phyloP scores from a whole-genome alignment of 2,113 vertebrate species.

The Callipepla squamata region DNA sequence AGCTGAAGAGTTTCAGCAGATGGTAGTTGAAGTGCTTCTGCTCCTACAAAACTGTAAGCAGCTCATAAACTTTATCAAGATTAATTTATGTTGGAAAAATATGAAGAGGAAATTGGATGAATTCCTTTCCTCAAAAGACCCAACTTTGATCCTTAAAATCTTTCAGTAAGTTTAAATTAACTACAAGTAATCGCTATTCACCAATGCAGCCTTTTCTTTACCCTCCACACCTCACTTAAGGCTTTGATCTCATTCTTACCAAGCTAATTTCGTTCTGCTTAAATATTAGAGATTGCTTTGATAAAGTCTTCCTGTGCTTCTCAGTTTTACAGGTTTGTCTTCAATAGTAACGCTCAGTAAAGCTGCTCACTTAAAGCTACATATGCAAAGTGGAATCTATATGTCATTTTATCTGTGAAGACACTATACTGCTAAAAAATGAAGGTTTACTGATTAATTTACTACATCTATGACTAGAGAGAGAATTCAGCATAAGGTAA shows the following conservation, averaged over 20 bases:
- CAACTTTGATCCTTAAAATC: constrained; percentile 58
- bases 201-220: constrained; percentile 42
- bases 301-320: constrained; percentile 9
- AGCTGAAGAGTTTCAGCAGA: not conserved
- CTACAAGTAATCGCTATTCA: constrained; percentile 39
- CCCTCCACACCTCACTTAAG: constrained; percentile 11
- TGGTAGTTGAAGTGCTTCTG: not conserved
- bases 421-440: not conserved
- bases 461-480: not conserved
- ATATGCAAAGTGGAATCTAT: not conserved
- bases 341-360: not conserved
- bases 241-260: constrained; percentile 55
- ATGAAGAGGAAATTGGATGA: constrained; percentile 48
- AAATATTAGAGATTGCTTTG: constrained; percentile 44
- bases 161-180: constrained; percentile 58
- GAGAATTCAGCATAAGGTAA: not conserved
- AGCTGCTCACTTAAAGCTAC: not conserved
- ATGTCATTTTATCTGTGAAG: not conserved
- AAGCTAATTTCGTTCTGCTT: constrained; percentile 41
- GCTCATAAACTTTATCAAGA: constrained; percentile 25
- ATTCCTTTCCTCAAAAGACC: constrained; percentile 33
- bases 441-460: constrained; percentile 27
- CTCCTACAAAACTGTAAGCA: not conserved
- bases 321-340: not conserved
- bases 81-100: constrained; percentile 41